Conservation (phyloP, 2,888 invertebrate genomes). For the Embidobia sp. region DNA sequence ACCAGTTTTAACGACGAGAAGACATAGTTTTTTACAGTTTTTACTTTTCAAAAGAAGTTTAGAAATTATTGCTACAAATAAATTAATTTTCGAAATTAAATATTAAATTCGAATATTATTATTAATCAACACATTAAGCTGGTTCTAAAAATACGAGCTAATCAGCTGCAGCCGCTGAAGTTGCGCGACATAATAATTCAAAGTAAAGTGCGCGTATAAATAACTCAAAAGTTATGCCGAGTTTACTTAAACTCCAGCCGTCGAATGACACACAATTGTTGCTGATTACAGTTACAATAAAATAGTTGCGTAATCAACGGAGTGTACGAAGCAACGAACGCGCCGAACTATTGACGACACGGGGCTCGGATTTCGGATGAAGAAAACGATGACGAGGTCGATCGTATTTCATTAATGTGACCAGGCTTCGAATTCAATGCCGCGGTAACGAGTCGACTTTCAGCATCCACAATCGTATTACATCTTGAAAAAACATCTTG, state of each 20-base stretch:
- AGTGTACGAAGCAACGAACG: constrained; percentile 43
- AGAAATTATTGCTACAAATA: no score
- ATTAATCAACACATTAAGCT: no score
- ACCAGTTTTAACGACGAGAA: no score
- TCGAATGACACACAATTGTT: constrained; percentile 3
- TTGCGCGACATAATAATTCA: no score
- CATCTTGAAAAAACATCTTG: constrained; percentile 20
- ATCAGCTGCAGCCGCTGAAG: no score
- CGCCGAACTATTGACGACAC: constrained; percentile 55
- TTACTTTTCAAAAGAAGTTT: no score
- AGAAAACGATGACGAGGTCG: constrained; percentile 57
- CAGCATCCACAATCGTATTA: constrained; percentile 13
- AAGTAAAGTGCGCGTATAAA: no score
- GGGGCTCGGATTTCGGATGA: constrained; percentile 47
- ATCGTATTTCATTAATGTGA: constrained; percentile 58
- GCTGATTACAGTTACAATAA: constrained; percentile 23
- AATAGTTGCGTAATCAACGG: constrained; percentile 35
- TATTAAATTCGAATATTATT: no score
- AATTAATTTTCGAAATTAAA: no score
- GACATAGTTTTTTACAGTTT: no score
- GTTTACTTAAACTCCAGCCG: neutral
- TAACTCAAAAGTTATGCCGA: no score
- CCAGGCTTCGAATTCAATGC: constrained; percentile 52
- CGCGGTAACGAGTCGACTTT: constrained; percentile 53
- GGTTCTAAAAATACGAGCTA: no score